A percentile compares a stretch with the other conserved stretches of the same genome.
Evolutionary conservation across 1,140 invertebrate genomes (phyloP).

Genomic region (Hylaeus anthracinus): DNA sequence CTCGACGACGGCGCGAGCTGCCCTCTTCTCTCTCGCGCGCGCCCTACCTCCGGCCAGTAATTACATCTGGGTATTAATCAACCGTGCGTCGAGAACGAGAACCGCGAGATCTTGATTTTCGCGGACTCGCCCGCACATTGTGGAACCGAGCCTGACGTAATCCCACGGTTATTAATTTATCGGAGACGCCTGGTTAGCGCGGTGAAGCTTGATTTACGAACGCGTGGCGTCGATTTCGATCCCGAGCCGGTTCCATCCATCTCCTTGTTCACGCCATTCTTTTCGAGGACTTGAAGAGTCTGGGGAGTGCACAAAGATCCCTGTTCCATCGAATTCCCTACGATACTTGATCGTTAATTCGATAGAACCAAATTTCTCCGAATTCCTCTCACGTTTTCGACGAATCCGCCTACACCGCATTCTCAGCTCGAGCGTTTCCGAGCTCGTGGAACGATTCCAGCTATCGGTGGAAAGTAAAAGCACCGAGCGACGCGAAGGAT

Average conservation of each 20-base stretch:
- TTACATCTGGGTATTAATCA: slow-evolving; percentile 66
- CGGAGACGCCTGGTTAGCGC: slow-evolving; percentile 29
- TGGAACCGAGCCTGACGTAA: slow-evolving; percentile 1
- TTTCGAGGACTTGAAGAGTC: no score
- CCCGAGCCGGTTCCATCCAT: no score
- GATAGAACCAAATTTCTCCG: no score
- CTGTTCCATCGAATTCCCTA: no score
- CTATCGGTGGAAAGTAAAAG: neutral
- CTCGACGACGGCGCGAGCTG: slow-evolving; percentile 3
- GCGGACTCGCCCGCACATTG: slow-evolving; percentile 13
- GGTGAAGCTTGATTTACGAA: slow-evolving; percentile 9
- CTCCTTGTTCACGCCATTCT: no score
- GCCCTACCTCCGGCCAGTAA: slow-evolving; percentile 53
- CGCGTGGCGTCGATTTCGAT: neutral
- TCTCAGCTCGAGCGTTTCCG: no score
- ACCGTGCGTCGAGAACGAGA: slow-evolving; percentile 53
- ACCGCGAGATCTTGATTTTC: slow-evolving; percentile 64
- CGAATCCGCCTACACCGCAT: no score
- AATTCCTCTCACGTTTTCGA: no score
- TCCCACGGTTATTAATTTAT: slow-evolving; percentile 43
- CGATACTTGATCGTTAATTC: no score
- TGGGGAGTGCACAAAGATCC: no score
- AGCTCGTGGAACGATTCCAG: no score
- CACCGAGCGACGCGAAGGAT: neutral
- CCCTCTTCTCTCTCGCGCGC: slow-evolving; percentile 42